Evolutionary conservation across 2,797 vertebrate species (phyloP), one percentile per base, ranked within the genome.

Genomic region (Setipinna tenuifilis): DNA sequence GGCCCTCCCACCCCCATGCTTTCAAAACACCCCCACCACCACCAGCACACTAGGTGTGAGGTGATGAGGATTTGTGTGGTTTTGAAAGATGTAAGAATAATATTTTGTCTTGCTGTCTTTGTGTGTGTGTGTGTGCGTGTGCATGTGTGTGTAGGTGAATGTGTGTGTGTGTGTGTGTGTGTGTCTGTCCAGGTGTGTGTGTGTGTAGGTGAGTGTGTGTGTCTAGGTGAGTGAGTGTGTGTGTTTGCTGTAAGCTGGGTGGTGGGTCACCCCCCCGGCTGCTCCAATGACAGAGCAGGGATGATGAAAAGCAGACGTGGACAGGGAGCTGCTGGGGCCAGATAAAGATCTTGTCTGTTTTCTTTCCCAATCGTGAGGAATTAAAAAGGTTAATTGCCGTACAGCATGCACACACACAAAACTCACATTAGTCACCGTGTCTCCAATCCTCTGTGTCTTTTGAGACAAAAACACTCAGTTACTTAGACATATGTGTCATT

Each of bases 1-100:
- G 6, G 10, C 57, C 59, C 88, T 58, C 35, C 2, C 35, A 41
- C 50, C 3, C 50, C 3, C 9, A 54, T 9, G 7, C 84, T 82
- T 81, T 35, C 87, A 78, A 78, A 16, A 19, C 71, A 86, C 85
- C 9, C 68, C 4, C 41, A 57, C 84, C 88, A 61, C 85, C 82
- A 78, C 83, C 88, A 44, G 59, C 82, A 83, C 82, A 78, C 61
- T 85, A 87, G 41, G 78, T 83, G 57, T 80, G 86, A 86, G 81
- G 17, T 88, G 92, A 92, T 86, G 89, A 90, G 88, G 92, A 91
- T 90, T 88, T 90, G 93, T 86, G 92, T 89, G 90, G 87, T 86
- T 85, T 83, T 35, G 41, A 86, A 68, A 19, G 84, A 84, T 75
- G 84, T 12, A 90, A 84, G 46, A 85, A 65, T 88, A 87, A 62